Evolutionary conservation across 1,140 invertebrate species (phyloP).

Genomic region (Glossosoma conforme): DNA sequence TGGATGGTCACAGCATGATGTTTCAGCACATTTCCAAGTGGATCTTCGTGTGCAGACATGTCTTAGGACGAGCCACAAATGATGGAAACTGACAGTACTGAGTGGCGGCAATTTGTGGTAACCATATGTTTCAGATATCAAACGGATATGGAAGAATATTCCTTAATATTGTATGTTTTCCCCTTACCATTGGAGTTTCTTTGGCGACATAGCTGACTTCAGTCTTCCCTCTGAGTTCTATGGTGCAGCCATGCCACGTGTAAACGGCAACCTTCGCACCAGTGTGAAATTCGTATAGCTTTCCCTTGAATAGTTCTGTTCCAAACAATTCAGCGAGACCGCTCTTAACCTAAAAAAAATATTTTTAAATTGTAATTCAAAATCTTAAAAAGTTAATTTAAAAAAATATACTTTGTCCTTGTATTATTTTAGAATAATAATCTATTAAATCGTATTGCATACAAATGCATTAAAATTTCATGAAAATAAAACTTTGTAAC

Average conservation of each 20-base stretch:
- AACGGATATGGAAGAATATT: too few species aligned
- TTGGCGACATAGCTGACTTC: slow-evolving; percentile 92
- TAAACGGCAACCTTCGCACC: slow-evolving; percentile 95
- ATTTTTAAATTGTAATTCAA: slow-evolving; percentile 7
- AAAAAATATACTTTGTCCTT: background rate
- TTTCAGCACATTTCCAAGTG: too few species aligned
- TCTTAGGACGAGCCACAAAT: too few species aligned
- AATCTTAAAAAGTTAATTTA: background rate
- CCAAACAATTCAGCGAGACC: slow-evolving; percentile 96
- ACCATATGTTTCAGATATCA: too few species aligned
- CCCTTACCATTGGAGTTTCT: slow-evolving; percentile 89
- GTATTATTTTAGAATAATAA: slow-evolving; percentile 1
- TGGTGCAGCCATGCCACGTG: slow-evolving; percentile 90
- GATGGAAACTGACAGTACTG: too few species aligned
- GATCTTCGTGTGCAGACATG: too few species aligned
- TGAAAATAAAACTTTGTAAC: slow-evolving; percentile 44
- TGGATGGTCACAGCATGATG: too few species aligned
- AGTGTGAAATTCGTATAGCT: slow-evolving; percentile 82
- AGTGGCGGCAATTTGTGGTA: too few species aligned
- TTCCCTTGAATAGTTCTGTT: slow-evolving; percentile 91
- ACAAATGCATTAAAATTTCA: background rate
- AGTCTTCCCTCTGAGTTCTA: slow-evolving; percentile 79
- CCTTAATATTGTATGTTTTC: background rate
- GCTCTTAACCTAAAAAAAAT: slow-evolving; percentile 62
- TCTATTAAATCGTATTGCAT: slow-evolving; percentile 3